phyloP scores from a whole-genome alignment of 2,797 vertebrate species.

The Potorous gilbertii region DNA sequence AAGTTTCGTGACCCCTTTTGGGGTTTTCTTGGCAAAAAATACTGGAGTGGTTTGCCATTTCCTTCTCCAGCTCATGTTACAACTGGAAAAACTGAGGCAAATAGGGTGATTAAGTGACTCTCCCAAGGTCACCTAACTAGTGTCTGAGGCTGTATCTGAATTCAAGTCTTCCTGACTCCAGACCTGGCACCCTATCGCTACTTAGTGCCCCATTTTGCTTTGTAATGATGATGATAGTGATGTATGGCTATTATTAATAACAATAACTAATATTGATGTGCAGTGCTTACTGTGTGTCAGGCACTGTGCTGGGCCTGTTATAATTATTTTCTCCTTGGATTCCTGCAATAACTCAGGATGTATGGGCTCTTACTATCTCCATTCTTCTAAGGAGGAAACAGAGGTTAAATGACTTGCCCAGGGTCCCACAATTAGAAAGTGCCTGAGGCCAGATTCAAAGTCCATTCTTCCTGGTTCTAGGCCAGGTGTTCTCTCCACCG shows the following conservation, averaged over 20 bases:
- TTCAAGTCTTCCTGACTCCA: neutral
- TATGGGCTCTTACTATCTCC: neutral
- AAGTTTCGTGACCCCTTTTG: neutral
- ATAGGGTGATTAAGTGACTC: neutral
- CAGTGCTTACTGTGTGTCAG: neutral
- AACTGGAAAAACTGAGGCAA: neutral
- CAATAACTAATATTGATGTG: neutral
- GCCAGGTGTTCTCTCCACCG: no score
- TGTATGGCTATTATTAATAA: neutral
- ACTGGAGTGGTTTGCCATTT: neutral
- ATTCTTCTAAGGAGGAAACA: no score
- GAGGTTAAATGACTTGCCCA: no score
- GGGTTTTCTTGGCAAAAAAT: neutral
- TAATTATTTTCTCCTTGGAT: neutral
- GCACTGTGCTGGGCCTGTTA: neutral
- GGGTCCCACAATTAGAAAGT: no score
- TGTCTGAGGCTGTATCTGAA: neutral
- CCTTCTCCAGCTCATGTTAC: neutral
- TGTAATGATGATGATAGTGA: neutral
- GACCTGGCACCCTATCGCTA: neutral
- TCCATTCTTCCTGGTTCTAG: no score
- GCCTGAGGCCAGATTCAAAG: no score
- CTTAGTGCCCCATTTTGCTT: neutral
- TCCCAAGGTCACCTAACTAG: neutral
- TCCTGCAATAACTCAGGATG: neutral